These are phyloP conservation scores for Phoxinus dragarum DNA, from an alignment of 2,797 vertebrate species.

Conservation along the genomic window DNA sequence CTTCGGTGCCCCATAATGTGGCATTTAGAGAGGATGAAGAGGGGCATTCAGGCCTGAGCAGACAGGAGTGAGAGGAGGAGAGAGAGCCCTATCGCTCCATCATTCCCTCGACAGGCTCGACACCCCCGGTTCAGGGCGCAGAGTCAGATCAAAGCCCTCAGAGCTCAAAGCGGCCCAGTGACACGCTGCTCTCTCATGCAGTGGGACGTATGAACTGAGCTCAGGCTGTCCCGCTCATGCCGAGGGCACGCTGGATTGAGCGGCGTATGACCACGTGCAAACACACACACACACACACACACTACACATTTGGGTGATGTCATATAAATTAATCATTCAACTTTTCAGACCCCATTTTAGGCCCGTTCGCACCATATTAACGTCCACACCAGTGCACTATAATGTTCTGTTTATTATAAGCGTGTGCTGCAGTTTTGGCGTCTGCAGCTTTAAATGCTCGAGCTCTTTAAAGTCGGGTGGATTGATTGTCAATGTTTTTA, in stretches of 20 bases:
- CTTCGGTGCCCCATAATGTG: conserved; percentile 82
- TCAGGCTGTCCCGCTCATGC: conserved; percentile 19
- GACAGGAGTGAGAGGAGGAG: conserved; percentile 75
- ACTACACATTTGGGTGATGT: background rate
- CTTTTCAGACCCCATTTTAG: background rate
- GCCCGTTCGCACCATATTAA: background rate
- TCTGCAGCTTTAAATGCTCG: background rate
- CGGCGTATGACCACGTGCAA: conserved; percentile 39
- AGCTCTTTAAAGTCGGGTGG: too few relatives aligned
- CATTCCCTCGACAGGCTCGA: conserved; percentile 81
- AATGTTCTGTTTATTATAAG: background rate
- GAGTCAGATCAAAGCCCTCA: conserved; percentile 65
- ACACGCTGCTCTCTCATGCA: conserved; percentile 50
- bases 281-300: conserved; percentile 1
- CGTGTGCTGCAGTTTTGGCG: background rate
- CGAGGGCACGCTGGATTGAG: background rate
- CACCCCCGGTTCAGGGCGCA: conserved; percentile 70
- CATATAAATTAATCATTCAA: background rate
- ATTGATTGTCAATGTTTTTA: background rate
- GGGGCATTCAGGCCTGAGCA: conserved; percentile 82
- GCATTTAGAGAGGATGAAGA: conserved; percentile 84
- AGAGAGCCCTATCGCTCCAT: conserved; percentile 81
- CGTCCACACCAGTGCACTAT: background rate
- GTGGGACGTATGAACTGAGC: conserved; percentile 31
- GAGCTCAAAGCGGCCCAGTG: conserved; percentile 63